Percentiles rank a stretch among this genome's conserved stretches.
Evolutionary conservation across 1,140 invertebrate species (phyloP).

Genomic region (Drosophila lacertosa): DNA sequence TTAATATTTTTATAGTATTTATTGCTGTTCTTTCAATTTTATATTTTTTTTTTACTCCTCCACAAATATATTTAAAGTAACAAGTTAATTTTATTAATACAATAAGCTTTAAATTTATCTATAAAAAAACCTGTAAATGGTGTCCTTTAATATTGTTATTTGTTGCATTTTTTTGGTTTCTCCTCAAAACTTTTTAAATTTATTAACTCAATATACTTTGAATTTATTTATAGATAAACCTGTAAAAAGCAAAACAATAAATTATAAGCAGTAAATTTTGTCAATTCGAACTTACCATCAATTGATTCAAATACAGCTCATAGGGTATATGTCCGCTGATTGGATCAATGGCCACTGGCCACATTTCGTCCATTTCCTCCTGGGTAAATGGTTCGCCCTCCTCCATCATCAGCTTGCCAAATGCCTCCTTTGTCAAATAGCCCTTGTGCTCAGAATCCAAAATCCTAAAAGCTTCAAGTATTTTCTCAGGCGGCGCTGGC

Average conservation of each 20-base stretch:
- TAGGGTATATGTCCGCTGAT: conserved; percentile 92
- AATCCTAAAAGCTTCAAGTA: conserved; percentile 92
- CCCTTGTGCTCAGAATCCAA: conserved; percentile 91
- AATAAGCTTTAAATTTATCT: no score
- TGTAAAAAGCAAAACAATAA: conserved; percentile 14
- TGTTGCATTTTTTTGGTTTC: no score
- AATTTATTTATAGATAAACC: conserved; percentile 56
- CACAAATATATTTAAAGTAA: no score
- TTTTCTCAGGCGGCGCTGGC: conserved; percentile 91
- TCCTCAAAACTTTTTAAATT: neutral
- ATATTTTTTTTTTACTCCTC: no score
- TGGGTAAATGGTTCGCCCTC: conserved; percentile 93
- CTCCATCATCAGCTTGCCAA: conserved; percentile 90
- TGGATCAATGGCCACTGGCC: conserved; percentile 92
- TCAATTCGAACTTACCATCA: conserved; percentile 86
- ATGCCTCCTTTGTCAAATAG: conserved; percentile 88
- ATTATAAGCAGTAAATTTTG: neutral
- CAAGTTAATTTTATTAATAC: no score
- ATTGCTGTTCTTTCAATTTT: no score
- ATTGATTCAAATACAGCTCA: conserved; percentile 90
- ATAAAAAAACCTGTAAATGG: no score
- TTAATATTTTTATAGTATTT: no score
- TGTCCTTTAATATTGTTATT: no score
- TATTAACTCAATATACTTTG: neutral
- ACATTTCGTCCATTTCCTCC: conserved; percentile 96